Evolutionary conservation across 2,888 invertebrate species (phyloP).

Genomic region (Lasiommata megera): DNA sequence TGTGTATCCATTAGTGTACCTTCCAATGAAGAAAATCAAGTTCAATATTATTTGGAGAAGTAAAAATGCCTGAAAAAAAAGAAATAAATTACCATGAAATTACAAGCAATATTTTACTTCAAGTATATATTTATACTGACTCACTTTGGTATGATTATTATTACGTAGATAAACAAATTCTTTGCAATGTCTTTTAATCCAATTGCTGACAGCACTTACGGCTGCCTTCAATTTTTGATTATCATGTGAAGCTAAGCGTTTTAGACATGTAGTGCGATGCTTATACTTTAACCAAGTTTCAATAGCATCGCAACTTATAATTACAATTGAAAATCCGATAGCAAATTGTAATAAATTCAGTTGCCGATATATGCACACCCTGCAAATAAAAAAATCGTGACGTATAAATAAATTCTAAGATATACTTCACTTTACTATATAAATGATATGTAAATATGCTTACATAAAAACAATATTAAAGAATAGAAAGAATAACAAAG

Average conservation of each 20-base stretch:
- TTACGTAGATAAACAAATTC: constrained; percentile 60
- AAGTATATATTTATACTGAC: constrained; percentile 15
- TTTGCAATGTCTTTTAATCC: constrained; percentile 49
- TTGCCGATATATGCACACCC: constrained; percentile 56
- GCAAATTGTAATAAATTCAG: constrained; percentile 57
- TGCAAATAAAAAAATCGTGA: constrained; percentile 41
- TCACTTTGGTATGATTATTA: constrained; percentile 70
- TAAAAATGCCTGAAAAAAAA: constrained; percentile 67
- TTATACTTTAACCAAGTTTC: constrained; percentile 71
- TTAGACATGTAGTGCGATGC: constrained; percentile 65
- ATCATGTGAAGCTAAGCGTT: constrained; percentile 52
- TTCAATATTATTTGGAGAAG: constrained; percentile 60
- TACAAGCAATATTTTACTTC: no score
- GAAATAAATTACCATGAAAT: no score
- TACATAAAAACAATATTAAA: constrained; percentile 61
- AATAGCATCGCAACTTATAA: constrained; percentile 59
- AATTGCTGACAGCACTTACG: constrained; percentile 40
- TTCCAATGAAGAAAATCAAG: constrained; percentile 54
- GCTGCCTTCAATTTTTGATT: constrained; percentile 45
- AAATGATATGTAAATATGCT: constrained; percentile 38
- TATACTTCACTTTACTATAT: neutral
- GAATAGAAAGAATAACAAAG: constrained; percentile 56
- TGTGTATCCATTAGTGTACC: constrained; percentile 61
- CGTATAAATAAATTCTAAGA: neutral
- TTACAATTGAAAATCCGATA: constrained; percentile 46